Conservation (phyloP, 2,113 vertebrate species). For the Rhineura floridana region DNA sequence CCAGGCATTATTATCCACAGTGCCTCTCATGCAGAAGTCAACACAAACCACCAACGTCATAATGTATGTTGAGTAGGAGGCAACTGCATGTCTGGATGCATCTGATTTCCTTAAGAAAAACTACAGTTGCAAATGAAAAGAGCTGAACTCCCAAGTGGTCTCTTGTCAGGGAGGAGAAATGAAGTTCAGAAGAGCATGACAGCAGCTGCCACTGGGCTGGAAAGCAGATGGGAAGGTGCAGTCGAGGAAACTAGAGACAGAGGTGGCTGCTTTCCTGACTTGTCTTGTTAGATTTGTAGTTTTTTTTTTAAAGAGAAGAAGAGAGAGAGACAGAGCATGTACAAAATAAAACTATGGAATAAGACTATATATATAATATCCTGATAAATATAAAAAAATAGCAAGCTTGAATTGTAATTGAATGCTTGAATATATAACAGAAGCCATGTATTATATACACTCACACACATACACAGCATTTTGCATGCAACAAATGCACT, state of each 20-base stretch:
- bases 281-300: not conserved
- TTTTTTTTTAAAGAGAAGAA: slow-evolving; percentile 41
- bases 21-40: not conserved
- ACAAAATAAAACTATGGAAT: slow-evolving; percentile 3
- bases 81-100: not conserved
- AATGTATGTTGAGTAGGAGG: not conserved
- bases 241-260: slow-evolving; percentile 34
- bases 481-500: not conserved
- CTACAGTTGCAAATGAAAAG: not conserved
- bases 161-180: not conserved
- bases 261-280: slow-evolving; percentile 42
- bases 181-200: not conserved
- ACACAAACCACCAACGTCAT: not conserved
- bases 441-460: slow-evolving; percentile 8
- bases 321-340: slow-evolving; percentile 2
- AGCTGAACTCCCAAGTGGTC: not conserved
- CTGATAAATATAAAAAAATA: slow-evolving; percentile 9
- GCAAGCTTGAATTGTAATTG: slow-evolving; percentile 17
- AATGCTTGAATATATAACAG: slow-evolving; percentile 25
- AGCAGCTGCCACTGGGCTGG: not conserved
- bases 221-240: slow-evolving; percentile 51
- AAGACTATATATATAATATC: not conserved
- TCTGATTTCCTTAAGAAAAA: not conserved
- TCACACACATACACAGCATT: no score
- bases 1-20: not conserved